Evolutionary conservation across 2,113 vertebrate genomes (phyloP).

Genomic region (Polypterus bichir): DNA sequence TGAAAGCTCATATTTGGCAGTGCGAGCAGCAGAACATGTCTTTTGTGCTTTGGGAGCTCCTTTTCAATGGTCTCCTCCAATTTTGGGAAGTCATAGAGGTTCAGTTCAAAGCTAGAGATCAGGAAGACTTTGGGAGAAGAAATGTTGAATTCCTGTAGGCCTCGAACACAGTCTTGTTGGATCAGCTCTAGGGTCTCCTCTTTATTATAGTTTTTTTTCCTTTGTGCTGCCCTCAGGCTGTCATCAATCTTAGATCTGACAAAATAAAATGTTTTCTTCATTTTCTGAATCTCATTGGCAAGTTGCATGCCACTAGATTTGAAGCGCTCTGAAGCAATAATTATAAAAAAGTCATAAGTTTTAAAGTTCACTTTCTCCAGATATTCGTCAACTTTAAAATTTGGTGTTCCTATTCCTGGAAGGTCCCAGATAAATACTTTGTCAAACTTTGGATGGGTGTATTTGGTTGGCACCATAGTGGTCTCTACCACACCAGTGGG

Average conservation of each 20-base stretch:
- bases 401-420: conserved; percentile 43
- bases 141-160: conserved; percentile 18
- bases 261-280: conserved; percentile 49
- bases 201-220: too few species aligned
- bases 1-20: conserved; percentile 35
- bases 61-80: conserved; percentile 25
- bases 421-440: conserved; percentile 48
- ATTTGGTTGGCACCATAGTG: conserved; percentile 31
- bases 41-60: conserved; percentile 29
- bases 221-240: conserved; percentile 34
- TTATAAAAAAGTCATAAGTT: conserved; percentile 50
- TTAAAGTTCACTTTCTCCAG: conserved; percentile 39
- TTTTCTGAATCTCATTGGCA: conserved; percentile 33
- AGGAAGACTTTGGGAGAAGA: conserved; percentile 25
- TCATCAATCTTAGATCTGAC: conserved; percentile 49
- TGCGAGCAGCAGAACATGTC: conserved; percentile 19
- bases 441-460: conserved; percentile 35
- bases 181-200: too few species aligned
- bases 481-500: conserved; percentile 45
- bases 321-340: conserved; percentile 43
- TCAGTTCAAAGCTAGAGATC: conserved; percentile 19
- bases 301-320: conserved; percentile 33
- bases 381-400: conserved; percentile 39
- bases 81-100: conserved; percentile 22
- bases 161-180: too few species aligned